A percentile compares a stretch with the other conserved stretches of the same genome.
Conservation (phyloP, 2,888 invertebrate species). For the Patella pellucida region DNA sequence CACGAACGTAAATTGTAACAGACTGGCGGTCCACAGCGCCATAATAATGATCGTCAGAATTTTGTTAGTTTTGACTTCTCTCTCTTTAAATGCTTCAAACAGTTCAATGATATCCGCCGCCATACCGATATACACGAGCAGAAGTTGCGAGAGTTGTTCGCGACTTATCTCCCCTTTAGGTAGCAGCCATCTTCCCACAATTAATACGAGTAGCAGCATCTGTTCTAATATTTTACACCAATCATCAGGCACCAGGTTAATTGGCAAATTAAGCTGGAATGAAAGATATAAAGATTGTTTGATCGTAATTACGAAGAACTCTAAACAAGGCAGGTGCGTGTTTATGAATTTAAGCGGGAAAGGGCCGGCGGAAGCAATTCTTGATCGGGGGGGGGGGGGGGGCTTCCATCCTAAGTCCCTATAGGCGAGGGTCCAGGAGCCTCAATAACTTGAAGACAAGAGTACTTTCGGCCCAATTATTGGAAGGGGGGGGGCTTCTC, state of each 20-base stretch:
- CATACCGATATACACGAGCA: constrained; percentile 64
- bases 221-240: constrained; percentile 54
- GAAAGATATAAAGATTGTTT: not conserved
- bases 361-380: no score
- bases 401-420: no score
- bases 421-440: no score
- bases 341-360: no score
- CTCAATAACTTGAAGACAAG: no score
- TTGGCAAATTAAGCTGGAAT: constrained; percentile 31
- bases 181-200: constrained; percentile 56
- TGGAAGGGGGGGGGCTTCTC: no score
- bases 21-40: constrained; percentile 66
- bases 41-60: constrained; percentile 75
- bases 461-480: no score
- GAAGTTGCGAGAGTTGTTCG: constrained; percentile 61
- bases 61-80: constrained; percentile 74
- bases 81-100: constrained; percentile 86
- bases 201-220: constrained; percentile 49
- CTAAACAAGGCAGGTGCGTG: no score
- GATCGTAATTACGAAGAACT: no score
- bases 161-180: constrained; percentile 55
- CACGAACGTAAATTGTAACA: constrained; percentile 74
- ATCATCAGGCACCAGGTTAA: constrained; percentile 36
- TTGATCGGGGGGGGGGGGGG: no score
- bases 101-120: constrained; percentile 77